phyloP scores from a whole-genome alignment of 2,888 invertebrate genomes.

The Pandemis cinnamomeana region DNA sequence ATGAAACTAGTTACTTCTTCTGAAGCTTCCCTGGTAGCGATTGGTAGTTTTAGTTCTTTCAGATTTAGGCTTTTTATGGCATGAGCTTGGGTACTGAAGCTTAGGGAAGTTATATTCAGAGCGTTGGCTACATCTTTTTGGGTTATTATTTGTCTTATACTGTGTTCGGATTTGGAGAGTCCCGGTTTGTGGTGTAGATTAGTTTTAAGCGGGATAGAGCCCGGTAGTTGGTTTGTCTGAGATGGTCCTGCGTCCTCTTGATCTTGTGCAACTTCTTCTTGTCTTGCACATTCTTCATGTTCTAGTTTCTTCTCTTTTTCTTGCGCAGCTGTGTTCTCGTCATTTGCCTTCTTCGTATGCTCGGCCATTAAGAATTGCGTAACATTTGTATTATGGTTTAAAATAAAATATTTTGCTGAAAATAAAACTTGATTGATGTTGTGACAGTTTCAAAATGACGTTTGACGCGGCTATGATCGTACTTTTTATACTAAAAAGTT shows the following conservation, averaged over 20 bases:
- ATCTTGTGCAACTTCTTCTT: conserved; percentile 35
- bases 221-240: conserved; percentile 61
- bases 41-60: conserved; percentile 65
- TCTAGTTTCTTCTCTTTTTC: conserved; percentile 44
- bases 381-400: conserved; percentile 62
- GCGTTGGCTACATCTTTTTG: conserved; percentile 71
- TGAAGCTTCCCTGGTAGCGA: conserved; percentile 51
- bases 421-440: conserved; percentile 48
- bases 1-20: conserved; percentile 63
- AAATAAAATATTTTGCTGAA: conserved; percentile 51
- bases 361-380: conserved; percentile 70
- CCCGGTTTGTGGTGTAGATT: conserved; percentile 56
- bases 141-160: conserved; percentile 69
- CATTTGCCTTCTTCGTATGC: conserved; percentile 55
- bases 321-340: conserved; percentile 53
- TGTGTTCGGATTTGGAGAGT: conserved; percentile 77
- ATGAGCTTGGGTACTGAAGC: conserved; percentile 57
- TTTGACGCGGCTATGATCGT: conserved; percentile 6
- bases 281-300: neutral
- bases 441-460: conserved; percentile 43
- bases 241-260: conserved; percentile 74
- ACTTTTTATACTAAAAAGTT: neutral
- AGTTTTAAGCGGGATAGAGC: conserved; percentile 58
- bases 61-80: conserved; percentile 54
- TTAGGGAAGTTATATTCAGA: conserved; percentile 65